These are phyloP conservation scores for Drosophila quasianomalipes DNA, from an alignment of 2,888 invertebrate genomes.

Conservation along the genomic window DNA sequence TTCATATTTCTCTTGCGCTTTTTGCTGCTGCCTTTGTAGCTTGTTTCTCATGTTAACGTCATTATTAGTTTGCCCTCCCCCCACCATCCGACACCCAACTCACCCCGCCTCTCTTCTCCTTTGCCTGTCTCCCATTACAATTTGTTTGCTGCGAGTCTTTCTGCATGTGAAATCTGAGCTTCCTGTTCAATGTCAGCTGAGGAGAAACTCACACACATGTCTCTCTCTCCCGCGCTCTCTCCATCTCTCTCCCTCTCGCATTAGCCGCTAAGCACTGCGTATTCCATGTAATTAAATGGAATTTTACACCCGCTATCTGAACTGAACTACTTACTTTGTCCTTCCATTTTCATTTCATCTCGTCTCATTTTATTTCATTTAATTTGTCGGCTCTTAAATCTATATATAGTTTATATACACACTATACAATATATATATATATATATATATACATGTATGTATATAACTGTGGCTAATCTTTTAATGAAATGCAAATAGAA, in stretches of 20 bases:
- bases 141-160: conserved; percentile 19
- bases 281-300: conserved; percentile 80
- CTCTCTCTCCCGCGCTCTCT: not conserved
- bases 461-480: conserved; percentile 73
- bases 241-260: conserved; percentile 15
- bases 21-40: conserved; percentile 48
- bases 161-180: conserved; percentile 74
- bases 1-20: conserved; percentile 70
- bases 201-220: conserved; percentile 5
- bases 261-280: conserved; percentile 64
- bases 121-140: conserved; percentile 63
- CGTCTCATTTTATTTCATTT: conserved; percentile 21
- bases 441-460: conserved; percentile 1
- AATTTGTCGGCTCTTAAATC: conserved; percentile 15
- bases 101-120: not conserved
- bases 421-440: not conserved
- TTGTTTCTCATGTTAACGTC: conserved; percentile 71
- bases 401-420: not conserved
- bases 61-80: conserved; percentile 62
- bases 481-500: conserved; percentile 72
- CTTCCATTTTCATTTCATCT: conserved; percentile 25
- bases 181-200: conserved; percentile 73
- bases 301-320: conserved; percentile 65
- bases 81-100: not conserved
- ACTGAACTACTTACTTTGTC: conserved; percentile 34